These are phyloP conservation scores for Paragorgia papillata DNA, from an alignment of 92 coral and sea anemone species.

Conservation along the genomic window DNA sequence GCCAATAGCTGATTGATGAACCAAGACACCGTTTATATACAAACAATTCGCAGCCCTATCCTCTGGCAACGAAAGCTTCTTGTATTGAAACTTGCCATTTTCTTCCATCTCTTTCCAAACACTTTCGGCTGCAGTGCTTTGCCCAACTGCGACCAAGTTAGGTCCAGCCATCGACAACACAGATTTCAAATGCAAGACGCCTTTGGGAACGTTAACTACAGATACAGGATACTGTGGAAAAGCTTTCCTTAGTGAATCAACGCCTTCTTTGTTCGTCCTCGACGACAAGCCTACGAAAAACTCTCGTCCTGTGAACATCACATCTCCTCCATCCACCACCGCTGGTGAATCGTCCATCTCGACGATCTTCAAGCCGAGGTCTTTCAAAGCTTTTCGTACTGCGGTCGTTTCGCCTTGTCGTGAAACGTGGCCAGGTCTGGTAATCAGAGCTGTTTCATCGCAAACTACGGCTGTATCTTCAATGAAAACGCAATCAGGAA, in stretches of 20 bases:
- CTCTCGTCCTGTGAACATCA: constrained; percentile 88
- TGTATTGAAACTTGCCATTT: constrained; percentile 69
- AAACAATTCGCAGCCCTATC: constrained; percentile 81
- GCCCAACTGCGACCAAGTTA: constrained; percentile 62
- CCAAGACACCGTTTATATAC: constrained; percentile 74
- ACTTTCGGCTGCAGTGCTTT: constrained; percentile 60
- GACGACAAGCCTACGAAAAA: constrained; percentile 81
- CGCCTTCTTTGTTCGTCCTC: constrained; percentile 53
- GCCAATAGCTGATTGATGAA: constrained; percentile 64
- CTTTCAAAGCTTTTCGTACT: constrained; percentile 60
- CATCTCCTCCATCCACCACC: constrained; percentile 90
- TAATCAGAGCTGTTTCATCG: constrained; percentile 69
- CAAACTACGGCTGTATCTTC: constrained; percentile 89
- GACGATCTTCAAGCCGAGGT: constrained; percentile 64
- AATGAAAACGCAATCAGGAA: constrained; percentile 92
- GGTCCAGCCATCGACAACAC: constrained; percentile 88
- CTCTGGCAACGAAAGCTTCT: constrained; percentile 71
- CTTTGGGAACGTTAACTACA: constrained; percentile 55
- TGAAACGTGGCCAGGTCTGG: constrained; percentile 70
- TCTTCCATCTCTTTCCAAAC: constrained; percentile 69
- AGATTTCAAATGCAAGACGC: constrained; percentile 77
- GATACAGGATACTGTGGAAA: constrained; percentile 76
- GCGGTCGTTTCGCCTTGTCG: constrained; percentile 71
- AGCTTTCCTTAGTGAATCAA: constrained; percentile 60
- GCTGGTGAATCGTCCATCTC: constrained; percentile 88